Conservation (phyloP, 2,113 vertebrate genomes). For the Thunnus maccoyii region DNA sequence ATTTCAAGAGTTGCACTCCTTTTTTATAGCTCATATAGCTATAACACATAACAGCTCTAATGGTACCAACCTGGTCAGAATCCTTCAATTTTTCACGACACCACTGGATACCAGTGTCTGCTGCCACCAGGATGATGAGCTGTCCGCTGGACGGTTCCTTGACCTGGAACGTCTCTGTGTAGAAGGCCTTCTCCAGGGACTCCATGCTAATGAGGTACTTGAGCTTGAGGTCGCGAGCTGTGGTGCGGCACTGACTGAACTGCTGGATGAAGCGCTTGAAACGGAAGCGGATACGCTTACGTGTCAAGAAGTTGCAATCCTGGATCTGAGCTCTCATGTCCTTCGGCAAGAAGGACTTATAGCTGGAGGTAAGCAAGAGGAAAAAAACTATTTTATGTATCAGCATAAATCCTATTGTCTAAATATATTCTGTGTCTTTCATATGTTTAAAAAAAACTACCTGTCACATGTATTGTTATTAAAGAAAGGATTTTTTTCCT, state of each 20-base stretch:
- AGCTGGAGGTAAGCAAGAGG: conserved; percentile 82
- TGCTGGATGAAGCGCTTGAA: conserved; percentile 97
- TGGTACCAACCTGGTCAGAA: conserved; percentile 77
- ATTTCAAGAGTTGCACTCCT: too few species aligned
- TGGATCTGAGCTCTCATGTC: conserved; percentile 93
- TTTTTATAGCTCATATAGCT: too few species aligned
- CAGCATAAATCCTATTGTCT: too few species aligned
- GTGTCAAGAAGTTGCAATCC: conserved; percentile 94
- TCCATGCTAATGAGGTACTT: conserved; percentile 99
- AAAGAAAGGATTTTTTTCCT: too few species aligned
- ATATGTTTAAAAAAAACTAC: too few species aligned
- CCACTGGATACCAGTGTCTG: conserved; percentile 94
- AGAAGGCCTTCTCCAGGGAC: conserved; percentile 93
- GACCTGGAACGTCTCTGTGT: conserved; percentile 95
- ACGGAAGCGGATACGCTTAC: conserved; percentile 96
- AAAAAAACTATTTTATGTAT: neutral
- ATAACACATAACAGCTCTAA: neutral
- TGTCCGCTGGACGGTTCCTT: conserved; percentile 88
- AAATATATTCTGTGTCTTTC: too few species aligned
- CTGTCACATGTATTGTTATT: too few species aligned
- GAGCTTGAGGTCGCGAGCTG: conserved; percentile 94
- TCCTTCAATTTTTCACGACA: conserved; percentile 88
- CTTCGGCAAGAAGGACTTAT: conserved; percentile 96
- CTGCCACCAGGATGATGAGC: conserved; percentile 91
- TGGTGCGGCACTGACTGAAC: conserved; percentile 94